These are phyloP conservation scores for Pyrochroa serraticornis DNA, from an alignment of 2,888 invertebrate species.

Conservation along the genomic window DNA sequence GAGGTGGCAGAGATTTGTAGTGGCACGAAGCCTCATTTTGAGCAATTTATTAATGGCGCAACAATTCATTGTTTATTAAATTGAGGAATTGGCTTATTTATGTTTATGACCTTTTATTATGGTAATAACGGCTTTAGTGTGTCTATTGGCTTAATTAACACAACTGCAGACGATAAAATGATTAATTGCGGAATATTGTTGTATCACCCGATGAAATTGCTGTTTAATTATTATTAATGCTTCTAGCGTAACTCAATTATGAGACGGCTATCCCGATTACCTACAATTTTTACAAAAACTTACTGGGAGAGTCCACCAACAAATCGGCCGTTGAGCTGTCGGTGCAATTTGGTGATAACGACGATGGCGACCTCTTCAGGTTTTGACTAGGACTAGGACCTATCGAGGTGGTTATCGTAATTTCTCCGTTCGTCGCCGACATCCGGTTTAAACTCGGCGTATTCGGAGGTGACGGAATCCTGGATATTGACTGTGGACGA, in stretches of 20 bases:
- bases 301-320: conserved; percentile 84
- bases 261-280: conserved; percentile 52
- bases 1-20: no score
- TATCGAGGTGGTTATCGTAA: conserved; percentile 81
- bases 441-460: conserved; percentile 62
- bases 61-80: conserved; percentile 30
- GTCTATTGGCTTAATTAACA: conserved; percentile 50
- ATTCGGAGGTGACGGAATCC: conserved; percentile 50
- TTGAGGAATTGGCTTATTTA: conserved; percentile 40
- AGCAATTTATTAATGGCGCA: conserved; percentile 3
- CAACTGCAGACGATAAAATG: conserved; percentile 44
- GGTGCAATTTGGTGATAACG: conserved; percentile 67
- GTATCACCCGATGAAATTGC: conserved; percentile 41
- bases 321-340: conserved; percentile 72
- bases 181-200: conserved; percentile 41
- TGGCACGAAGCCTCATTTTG: background rate
- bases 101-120: conserved; percentile 36
- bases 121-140: conserved; percentile 41
- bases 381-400: conserved; percentile 61
- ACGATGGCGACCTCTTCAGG: conserved; percentile 69
- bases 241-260: conserved; percentile 54
- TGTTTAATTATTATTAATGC: conserved; percentile 49
- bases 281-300: conserved; percentile 57
- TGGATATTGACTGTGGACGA: conserved; percentile 42
- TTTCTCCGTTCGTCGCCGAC: conserved; percentile 79